Percentiles rank a stretch among this genome's conserved stretches.
Evolutionary conservation across 2,113 vertebrate species (phyloP).

Genomic region (Coregonus clupeaformis): DNA sequence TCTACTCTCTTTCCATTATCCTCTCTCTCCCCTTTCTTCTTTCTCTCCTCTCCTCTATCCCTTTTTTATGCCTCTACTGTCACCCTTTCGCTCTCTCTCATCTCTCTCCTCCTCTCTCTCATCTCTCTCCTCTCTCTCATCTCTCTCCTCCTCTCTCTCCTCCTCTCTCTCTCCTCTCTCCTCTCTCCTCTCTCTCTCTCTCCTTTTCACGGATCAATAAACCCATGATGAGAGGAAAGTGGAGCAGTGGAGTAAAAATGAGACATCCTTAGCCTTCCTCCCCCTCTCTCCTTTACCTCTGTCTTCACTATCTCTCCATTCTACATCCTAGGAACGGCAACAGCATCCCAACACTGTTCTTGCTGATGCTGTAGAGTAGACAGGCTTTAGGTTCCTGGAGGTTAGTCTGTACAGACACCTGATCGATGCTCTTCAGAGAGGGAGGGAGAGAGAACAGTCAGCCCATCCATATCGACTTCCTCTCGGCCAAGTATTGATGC

Average conservation of each 20-base stretch:
- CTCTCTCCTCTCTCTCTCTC: neutral
- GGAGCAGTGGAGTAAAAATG: neutral
- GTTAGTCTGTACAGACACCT: no score
- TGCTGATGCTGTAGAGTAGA: no score
- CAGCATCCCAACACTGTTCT: no score
- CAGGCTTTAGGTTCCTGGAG: no score
- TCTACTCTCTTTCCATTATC: neutral
- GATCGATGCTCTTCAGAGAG: neutral
- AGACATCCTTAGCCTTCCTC: neutral
- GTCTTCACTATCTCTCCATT: neutral
- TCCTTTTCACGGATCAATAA: neutral
- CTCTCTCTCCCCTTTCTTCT: neutral
- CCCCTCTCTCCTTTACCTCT: neutral
- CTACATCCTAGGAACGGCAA: no score
- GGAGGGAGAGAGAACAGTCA: neutral
- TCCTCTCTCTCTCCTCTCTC: neutral
- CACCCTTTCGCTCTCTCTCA: neutral
- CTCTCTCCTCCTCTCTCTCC: neutral
- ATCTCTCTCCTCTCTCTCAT: neutral
- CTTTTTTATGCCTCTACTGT: no score
- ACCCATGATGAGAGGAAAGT: constrained; percentile 3
- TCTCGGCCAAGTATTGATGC: neutral
- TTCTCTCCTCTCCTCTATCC: neutral
- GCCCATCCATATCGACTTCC: neutral
- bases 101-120: neutral